These are phyloP conservation scores for Caenorhabditis sp. DNA, from an alignment of 2,888 invertebrate species.

Conservation along the genomic window DNA sequence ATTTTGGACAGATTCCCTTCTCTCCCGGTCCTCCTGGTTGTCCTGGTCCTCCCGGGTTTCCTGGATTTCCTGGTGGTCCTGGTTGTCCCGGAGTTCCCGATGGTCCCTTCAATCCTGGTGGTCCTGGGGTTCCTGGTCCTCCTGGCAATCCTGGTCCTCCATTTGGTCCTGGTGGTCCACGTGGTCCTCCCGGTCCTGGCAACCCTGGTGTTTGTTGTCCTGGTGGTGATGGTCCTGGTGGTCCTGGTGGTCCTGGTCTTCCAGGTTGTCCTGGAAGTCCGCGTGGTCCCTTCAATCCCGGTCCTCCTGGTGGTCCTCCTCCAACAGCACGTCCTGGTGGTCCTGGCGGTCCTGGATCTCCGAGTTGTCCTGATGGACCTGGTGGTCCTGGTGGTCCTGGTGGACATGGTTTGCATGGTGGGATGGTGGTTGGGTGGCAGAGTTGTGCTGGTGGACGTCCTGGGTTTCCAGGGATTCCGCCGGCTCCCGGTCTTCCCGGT, in stretches of 20 bases:
- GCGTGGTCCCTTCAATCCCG: conserved; percentile 54
- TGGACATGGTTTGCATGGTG: conserved; percentile 52
- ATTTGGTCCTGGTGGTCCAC: conserved; percentile 43
- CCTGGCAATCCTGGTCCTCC: conserved; percentile 51
- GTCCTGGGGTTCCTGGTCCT: conserved; percentile 45
- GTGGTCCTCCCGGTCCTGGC: conserved; percentile 49
- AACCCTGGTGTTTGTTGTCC: conserved; percentile 33
- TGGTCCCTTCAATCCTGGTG: conserved; percentile 52
- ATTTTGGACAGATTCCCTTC: conserved; percentile 63
- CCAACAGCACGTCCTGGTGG: conserved; percentile 52
- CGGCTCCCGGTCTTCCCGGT: conserved; percentile 49
- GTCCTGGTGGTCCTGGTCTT: conserved; percentile 38
- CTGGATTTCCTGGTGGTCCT: conserved; percentile 41
- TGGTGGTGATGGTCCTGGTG: conserved; percentile 41
- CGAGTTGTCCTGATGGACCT: conserved; percentile 51
- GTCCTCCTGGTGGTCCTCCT: conserved; percentile 41
- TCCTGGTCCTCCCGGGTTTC: conserved; percentile 42
- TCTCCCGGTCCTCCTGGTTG: conserved; percentile 50
- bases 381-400: conserved; percentile 53
- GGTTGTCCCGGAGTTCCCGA: conserved; percentile 50
- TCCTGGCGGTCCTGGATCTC: conserved; percentile 46
- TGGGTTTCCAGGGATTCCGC: conserved; percentile 54
- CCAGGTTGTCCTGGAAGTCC: conserved; percentile 58
- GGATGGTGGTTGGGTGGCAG: conserved; percentile 47
- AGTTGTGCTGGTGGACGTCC: conserved; percentile 45